phyloP scores from a whole-genome alignment of 1,140 invertebrate genomes.

The Ptiloglossa arizonensis region DNA sequence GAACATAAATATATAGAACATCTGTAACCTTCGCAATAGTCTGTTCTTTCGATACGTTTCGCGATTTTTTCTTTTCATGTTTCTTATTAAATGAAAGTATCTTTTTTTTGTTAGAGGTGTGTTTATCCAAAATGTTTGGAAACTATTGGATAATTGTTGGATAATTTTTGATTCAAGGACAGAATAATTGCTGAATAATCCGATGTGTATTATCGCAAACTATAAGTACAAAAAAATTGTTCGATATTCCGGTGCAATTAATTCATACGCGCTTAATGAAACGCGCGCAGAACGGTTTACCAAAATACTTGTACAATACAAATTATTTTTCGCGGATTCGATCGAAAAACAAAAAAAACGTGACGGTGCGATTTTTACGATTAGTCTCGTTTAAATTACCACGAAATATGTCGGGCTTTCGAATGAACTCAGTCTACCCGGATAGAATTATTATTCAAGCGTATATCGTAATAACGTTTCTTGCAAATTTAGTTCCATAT shows the following conservation, averaged over 20 bases:
- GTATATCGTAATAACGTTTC: not conserved
- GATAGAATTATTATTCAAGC: slow-evolving; percentile 21
- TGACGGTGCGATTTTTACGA: not conserved
- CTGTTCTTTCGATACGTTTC: not conserved
- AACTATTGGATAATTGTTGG: too few relatives aligned
- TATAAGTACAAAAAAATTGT: too few relatives aligned
- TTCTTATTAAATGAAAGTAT: too few relatives aligned
- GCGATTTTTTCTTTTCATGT: too few relatives aligned
- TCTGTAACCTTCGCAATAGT: not conserved
- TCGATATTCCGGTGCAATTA: not conserved
- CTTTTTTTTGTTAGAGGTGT: too few relatives aligned
- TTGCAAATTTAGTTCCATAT: not conserved
- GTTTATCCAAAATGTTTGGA: too few relatives aligned
- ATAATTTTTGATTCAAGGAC: too few relatives aligned
- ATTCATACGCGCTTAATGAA: not conserved
- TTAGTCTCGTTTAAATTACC: slow-evolving; percentile 21
- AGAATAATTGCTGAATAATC: too few relatives aligned
- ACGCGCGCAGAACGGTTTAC: not conserved
- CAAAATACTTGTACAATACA: not conserved
- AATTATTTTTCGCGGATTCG: not conserved
- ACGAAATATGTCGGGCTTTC: not conserved
- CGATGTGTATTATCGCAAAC: too few relatives aligned
- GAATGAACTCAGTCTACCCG: not conserved
- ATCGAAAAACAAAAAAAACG: not conserved
- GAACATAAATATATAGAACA: not conserved